Evolutionary conservation across 1,140 invertebrate genomes (phyloP), one percentile per base, ranked within the genome.

Genomic region (Lithobius niger): DNA sequence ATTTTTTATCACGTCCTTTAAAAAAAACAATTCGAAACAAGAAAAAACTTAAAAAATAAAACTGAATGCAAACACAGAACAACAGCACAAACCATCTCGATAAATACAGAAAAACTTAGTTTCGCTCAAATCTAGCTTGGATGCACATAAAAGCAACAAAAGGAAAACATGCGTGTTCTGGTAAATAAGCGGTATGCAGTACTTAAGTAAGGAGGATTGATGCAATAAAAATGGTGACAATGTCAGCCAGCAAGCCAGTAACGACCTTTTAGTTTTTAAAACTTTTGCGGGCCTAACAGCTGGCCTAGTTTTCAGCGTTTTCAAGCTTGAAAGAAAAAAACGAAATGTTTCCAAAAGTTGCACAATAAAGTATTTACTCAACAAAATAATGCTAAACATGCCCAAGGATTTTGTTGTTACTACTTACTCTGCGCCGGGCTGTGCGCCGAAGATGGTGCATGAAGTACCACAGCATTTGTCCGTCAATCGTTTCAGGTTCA

Each of bases 391-490:
- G 31, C n/a, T 10, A 36, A n/a, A 36, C n/a, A 10, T 36, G 31
- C n/a, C 31, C 10, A 36, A 10, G 31, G 10, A 10, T n/a, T 36
- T 10, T 36, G 10, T n/a, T 10, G n/a, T 36, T 10, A 10, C 4
- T 45, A 36, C 51, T 50, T 58, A 67, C 65, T 54, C 61, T 44
- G 51, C 66, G 49, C 55, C 68, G 56, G 24, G 69, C 65, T 42
- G 66, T 66, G 52, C 70, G 60, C 27, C 70, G 60, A 27, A 78
- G 65, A 56, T 77, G 76, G 57, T 76, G 67, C 67, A 77, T 71
- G 27, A 79, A 68, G 42, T 77, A 71, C 75, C 76, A 79, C 50
- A 78, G 61, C 68, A 79, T 72, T 56, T 77, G 73, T 2, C 74
- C 71, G 59, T 78, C 75, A 57, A 76, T 71, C 52, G 72, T 67